Evolutionary conservation across 1,140 invertebrate genomes (phyloP).

Genomic region (Leptestheria dahalacensis): DNA sequence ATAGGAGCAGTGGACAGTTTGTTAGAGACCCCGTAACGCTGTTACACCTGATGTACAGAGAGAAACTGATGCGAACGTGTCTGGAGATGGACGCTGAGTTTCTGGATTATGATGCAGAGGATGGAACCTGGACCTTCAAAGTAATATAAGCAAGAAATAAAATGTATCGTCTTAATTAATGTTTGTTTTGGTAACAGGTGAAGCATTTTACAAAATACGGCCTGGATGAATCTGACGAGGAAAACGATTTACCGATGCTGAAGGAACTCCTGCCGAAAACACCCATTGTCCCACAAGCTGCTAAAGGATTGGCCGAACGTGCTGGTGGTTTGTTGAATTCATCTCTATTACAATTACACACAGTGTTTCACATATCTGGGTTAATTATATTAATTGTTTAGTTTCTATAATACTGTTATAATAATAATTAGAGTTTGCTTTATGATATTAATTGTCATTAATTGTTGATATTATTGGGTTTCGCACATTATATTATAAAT

Average conservation of each 20-base stretch:
- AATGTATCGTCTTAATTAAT: slow-evolving; percentile 7
- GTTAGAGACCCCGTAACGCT: background rate
- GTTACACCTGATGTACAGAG: background rate
- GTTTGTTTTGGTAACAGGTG: slow-evolving; percentile 39
- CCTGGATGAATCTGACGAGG: slow-evolving; percentile 75
- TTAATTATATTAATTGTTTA: too few species aligned
- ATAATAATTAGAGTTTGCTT: too few species aligned
- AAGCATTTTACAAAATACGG: slow-evolving; percentile 96
- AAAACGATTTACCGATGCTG: slow-evolving; percentile 32
- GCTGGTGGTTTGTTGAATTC: too few species aligned
- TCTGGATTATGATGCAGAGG: background rate
- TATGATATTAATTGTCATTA: too few species aligned
- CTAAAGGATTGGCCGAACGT: too few species aligned
- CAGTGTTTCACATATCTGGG: too few species aligned
- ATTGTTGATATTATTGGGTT: too few species aligned
- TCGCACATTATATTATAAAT: too few species aligned
- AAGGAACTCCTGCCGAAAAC: slow-evolving; percentile 20
- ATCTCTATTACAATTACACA: too few species aligned
- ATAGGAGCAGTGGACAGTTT: slow-evolving; percentile 33
- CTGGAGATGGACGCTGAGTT: background rate
- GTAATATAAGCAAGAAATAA: slow-evolving; percentile 28
- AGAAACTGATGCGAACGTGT: background rate
- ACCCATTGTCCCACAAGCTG: background rate
- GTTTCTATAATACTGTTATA: too few species aligned
- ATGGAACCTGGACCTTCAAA: slow-evolving; percentile 40